These are phyloP conservation scores for Chrysolophus pictus DNA, from an alignment of 2,797 vertebrate species.

Conservation along the genomic window DNA sequence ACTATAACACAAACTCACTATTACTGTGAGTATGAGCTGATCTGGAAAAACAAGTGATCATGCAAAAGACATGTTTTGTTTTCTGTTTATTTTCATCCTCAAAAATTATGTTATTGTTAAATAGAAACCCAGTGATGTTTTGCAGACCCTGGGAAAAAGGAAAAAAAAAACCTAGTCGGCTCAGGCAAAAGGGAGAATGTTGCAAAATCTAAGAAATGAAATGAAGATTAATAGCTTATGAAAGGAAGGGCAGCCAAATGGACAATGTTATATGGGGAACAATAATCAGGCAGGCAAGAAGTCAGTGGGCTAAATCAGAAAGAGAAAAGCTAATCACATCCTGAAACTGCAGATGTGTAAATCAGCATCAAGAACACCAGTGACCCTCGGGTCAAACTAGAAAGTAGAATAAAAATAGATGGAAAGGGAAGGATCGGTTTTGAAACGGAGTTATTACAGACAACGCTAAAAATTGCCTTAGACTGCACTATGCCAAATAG, in stretches of 20 bases:
- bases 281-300: neutral
- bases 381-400: neutral
- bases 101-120: neutral
- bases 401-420: neutral
- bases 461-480: neutral
- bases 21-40: neutral
- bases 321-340: neutral
- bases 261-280: neutral
- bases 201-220: neutral
- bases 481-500: neutral
- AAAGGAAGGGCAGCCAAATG: slow-evolving; percentile 9
- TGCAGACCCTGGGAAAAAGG: neutral
- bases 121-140: neutral
- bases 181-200: neutral
- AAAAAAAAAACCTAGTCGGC: neutral
- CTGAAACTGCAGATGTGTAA: neutral
- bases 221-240: neutral
- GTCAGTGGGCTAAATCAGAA: neutral
- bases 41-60: neutral
- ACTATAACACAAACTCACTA: neutral
- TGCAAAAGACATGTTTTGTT: neutral
- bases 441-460: neutral
- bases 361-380: neutral
- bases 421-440: neutral
- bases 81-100: neutral